Evolutionary conservation across 2,797 vertebrate species (phyloP).

Genomic region (Knipowitschia caucasica): DNA sequence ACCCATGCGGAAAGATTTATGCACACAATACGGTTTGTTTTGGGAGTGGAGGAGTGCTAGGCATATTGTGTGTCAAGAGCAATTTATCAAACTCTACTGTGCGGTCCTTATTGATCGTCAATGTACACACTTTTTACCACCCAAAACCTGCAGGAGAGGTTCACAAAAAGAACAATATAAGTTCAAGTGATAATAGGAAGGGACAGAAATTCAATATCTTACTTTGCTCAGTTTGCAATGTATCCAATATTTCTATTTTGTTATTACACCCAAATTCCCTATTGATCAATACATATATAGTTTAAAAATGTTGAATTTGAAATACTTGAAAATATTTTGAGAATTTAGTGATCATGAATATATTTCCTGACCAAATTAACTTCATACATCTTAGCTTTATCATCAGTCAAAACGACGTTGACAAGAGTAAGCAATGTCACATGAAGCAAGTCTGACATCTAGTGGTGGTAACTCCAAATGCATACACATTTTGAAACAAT

Average conservation of each 20-base stretch:
- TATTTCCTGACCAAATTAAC: neutral
- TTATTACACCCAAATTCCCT: too few relatives aligned
- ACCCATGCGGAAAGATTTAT: conserved; percentile 60
- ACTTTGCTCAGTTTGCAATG: neutral
- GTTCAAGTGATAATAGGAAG: neutral
- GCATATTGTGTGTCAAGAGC: conserved; percentile 55
- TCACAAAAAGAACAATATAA: conserved; percentile 25
- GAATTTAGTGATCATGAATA: neutral
- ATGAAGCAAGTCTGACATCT: conserved; percentile 58
- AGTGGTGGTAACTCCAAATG: conserved; percentile 38
- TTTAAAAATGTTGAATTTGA: too few relatives aligned
- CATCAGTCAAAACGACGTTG: neutral
- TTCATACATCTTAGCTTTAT: conserved; percentile 1
- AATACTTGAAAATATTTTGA: too few relatives aligned
- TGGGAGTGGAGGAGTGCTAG: conserved; percentile 45
- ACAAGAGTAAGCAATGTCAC: conserved; percentile 1
- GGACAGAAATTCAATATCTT: conserved; percentile 8
- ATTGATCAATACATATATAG: too few relatives aligned
- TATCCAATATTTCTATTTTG: neutral
- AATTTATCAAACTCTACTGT: conserved; percentile 63
- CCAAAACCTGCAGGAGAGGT: conserved; percentile 30
- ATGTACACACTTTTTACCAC: conserved; percentile 17
- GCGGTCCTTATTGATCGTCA: conserved; percentile 56
- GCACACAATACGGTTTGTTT: conserved; percentile 65
- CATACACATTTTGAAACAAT: neutral